A percentile compares a stretch with the other conserved stretches of the same genome.
Evolutionary conservation across 2,888 invertebrate genomes (phyloP).

Genomic region (Alitta virens): DNA sequence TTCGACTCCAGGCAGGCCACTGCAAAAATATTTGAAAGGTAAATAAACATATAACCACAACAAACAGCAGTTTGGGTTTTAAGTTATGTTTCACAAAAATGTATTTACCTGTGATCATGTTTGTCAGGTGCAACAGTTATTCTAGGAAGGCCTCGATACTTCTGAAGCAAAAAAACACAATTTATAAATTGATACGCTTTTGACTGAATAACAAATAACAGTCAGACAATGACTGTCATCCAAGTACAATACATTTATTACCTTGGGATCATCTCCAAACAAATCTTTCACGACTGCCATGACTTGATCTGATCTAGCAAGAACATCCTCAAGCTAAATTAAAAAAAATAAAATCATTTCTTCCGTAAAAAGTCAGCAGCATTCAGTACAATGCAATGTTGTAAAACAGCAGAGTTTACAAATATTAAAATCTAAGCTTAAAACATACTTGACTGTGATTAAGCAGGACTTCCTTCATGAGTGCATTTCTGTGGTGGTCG

Average conservation of each 20-base stretch:
- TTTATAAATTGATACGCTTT: not conserved
- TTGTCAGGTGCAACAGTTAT: slow-evolving; percentile 40
- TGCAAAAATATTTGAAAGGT: not conserved
- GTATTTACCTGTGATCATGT: not conserved
- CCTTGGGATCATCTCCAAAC: slow-evolving; percentile 52
- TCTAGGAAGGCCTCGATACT: slow-evolving; percentile 44
- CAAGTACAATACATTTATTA: slow-evolving; percentile 20
- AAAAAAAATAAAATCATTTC: not conserved
- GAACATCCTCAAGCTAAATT: slow-evolving; percentile 41
- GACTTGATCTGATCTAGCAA: slow-evolving; percentile 46
- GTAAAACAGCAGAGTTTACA: too few relatives aligned
- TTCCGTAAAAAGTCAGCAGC: too few relatives aligned
- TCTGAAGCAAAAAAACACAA: slow-evolving; percentile 30
- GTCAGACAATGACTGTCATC: too few relatives aligned
- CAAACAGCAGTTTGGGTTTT: not conserved
- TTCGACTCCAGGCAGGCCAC: slow-evolving; percentile 12
- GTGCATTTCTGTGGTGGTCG: not conserved
- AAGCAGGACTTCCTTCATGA: slow-evolving; percentile 6
- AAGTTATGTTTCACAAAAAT: not conserved
- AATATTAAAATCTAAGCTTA: not conserved
- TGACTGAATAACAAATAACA: not conserved
- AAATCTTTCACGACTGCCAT: slow-evolving; percentile 48
- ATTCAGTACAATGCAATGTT: too few relatives aligned
- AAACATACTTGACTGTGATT: slow-evolving; percentile 2
- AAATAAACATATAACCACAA: not conserved